Percentiles rank a stretch among this genome's conserved stretches.
Evolutionary conservation across 2,113 vertebrate species (phyloP).

Genomic region (Pitta sordida): DNA sequence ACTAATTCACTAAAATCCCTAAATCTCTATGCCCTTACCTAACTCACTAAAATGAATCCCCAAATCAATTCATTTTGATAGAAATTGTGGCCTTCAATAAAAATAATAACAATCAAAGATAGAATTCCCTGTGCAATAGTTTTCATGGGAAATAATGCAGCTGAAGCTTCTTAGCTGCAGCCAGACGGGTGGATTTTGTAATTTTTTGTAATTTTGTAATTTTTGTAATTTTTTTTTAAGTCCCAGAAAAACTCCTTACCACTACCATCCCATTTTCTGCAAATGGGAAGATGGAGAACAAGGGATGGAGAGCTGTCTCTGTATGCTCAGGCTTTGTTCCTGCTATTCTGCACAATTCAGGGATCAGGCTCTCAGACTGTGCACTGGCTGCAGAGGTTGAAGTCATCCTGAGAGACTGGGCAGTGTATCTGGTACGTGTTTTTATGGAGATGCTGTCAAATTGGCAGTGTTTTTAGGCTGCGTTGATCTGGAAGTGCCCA

Average conservation of each 20-base stretch:
- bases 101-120: neutral
- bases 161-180: neutral
- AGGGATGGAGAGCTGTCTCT: neutral
- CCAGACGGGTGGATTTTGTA: neutral
- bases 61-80: too few relatives aligned
- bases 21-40: too few relatives aligned
- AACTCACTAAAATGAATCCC: too few relatives aligned
- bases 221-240: neutral
- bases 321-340: neutral
- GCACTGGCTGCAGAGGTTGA: neutral
- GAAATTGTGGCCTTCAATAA: neutral
- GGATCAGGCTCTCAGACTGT: neutral
- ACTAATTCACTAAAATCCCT: too few relatives aligned
- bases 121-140: neutral
- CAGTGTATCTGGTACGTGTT: neutral
- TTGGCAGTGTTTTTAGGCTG: neutral
- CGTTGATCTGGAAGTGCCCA: neutral
- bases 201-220: too few relatives aligned
- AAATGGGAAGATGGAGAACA: neutral
- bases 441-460: neutral
- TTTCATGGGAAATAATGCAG: neutral
- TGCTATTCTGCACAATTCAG: fast-evolving
- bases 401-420: neutral
- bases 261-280: neutral
- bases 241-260: neutral